Base-by-base conservation (phyloP, 2,797 vertebrate genomes). In the Monodelphis domestica region DNA sequence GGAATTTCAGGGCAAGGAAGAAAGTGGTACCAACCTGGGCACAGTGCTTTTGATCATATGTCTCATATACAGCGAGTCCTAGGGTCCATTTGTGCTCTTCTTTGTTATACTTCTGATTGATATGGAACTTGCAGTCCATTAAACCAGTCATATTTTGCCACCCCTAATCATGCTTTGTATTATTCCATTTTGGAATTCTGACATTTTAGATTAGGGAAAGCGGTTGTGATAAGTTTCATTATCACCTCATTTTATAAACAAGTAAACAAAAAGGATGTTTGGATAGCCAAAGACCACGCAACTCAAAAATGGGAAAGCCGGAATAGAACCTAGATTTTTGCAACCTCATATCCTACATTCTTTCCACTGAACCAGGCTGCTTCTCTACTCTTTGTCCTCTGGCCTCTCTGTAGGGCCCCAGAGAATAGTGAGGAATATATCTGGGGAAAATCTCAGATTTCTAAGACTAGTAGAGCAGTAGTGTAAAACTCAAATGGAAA, bases 1-100 rank as follows among this genome's bases (percentile, higher is more conserved):
- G 50, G 53, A 98, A 96, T 54, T 91, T 97, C 89, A 90, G 5
- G 53, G 54, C 91, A 96, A 11, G 53, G 51, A 95, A 90, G 88
- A 92, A 78, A 21, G 70, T 45, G 5, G 21, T 38, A 70, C 38
- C 38, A 9, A 84, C 3, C 38, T 38, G 10, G 50, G 9, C 10
- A 28, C 10, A 26, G 26, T 26, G 50, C 9, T 45, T 50, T 84
- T 84, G 70, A 84, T 84, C 7, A 84, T 84, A 26, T 84, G 6
- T 21, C 7, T 78, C 38, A 24, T 45, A 3, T 24, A 24, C 11
- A 45, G 78, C 45, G 38, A 50, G 38, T 12, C 21, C 70, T 50
- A 50, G 70, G 9, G 7, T 84, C 50, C 10, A 50, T 84, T 84
- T 45, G 26, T 84, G 70, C 50, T 84, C 70, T 50, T 0, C 10